Conservation (phyloP, 1,140 invertebrate genomes). For the Teleopsis dalmanni region DNA sequence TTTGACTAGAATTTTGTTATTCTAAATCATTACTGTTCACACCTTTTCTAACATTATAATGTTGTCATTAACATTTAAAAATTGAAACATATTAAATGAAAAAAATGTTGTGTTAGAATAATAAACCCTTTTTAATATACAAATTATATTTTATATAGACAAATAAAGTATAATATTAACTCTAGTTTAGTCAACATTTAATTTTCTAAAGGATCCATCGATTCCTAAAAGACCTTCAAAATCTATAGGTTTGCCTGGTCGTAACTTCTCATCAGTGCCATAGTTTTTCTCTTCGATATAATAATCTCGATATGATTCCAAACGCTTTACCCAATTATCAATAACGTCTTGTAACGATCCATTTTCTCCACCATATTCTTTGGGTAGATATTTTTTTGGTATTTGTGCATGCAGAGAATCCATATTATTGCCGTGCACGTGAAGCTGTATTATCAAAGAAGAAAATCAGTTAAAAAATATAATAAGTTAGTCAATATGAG, state of each 20-base stretch:
- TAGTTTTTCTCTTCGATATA: constrained; percentile 49
- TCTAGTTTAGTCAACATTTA: constrained; percentile 39
- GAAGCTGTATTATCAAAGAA: constrained; percentile 43
- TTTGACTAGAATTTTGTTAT: too few species aligned
- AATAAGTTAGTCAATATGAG: background rate
- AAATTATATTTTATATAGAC: too few species aligned
- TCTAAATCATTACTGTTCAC: too few species aligned
- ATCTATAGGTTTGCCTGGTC: constrained; percentile 52
- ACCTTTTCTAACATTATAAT: too few species aligned
- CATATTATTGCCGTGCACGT: constrained; percentile 40
- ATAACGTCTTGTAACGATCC: constrained; percentile 45
- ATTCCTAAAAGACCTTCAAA: constrained; percentile 52
- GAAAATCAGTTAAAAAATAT: background rate
- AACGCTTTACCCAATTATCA: constrained; percentile 17
- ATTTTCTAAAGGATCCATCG: constrained; percentile 56
- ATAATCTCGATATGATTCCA: constrained; percentile 36
- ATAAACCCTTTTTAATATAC: too few species aligned
- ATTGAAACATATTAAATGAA: too few species aligned
- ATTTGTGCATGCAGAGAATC: constrained; percentile 20
- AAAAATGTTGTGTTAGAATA: too few species aligned
- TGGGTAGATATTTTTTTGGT: constrained; percentile 47
- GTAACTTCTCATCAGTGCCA: constrained; percentile 49
- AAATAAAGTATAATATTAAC: too few species aligned
- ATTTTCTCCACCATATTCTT: constrained; percentile 52
- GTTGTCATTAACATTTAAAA: too few species aligned